Evolutionary conservation across 2,888 invertebrate species (phyloP), one percentile per base, ranked within the genome.

Genomic region (Lissocephala sabroskyi): DNA sequence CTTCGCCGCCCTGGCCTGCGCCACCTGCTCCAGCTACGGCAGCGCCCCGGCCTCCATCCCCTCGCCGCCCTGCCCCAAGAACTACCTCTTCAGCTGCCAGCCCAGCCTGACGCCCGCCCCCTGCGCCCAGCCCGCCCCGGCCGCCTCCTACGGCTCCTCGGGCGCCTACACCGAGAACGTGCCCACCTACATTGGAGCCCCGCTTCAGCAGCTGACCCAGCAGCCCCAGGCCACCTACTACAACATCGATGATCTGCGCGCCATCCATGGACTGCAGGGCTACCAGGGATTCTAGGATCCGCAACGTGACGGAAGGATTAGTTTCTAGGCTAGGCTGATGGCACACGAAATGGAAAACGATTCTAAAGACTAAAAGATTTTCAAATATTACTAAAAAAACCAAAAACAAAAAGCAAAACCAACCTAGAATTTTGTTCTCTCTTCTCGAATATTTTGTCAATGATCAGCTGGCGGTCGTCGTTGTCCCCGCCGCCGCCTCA

Each of bases 61-160:
- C 3, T 59, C 79, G 2, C 77, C 79, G 2, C 62, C 66, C 3
- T 79, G 79, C 30, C 68, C 79, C 16, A 58, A 60, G 19, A 79
- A 67, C 51, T 79, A 77, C 17, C 40, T 79, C 36, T 79, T 79
- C 43, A 79, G 79, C 52, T 79, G 79, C 43, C 68, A 68, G 32
- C 79, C 79, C 3, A 64, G 62, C n/a, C 45, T 79, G 44, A 51
- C 58, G 10, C 73, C 65, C 1, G 75, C 60, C 7, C 73, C 79
- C 2, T 79, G 63, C 43, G 17, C 45, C 17, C 59, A 46, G 43
- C 41, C 33, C 6, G 16, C 55, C 1, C 19, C 47, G 14, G 26
- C 55, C 0, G 6, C 52, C n/a, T 36, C 41, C 32, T 62, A 60
- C 10, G 60, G 54, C n/a, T 64, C 63, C 2, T 36, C 65, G 2